A percentile compares a stretch with the other conserved stretches of the same genome.
Evolutionary conservation across 2,113 vertebrate genomes (phyloP).

Genomic region (Nasalis larvatus): DNA sequence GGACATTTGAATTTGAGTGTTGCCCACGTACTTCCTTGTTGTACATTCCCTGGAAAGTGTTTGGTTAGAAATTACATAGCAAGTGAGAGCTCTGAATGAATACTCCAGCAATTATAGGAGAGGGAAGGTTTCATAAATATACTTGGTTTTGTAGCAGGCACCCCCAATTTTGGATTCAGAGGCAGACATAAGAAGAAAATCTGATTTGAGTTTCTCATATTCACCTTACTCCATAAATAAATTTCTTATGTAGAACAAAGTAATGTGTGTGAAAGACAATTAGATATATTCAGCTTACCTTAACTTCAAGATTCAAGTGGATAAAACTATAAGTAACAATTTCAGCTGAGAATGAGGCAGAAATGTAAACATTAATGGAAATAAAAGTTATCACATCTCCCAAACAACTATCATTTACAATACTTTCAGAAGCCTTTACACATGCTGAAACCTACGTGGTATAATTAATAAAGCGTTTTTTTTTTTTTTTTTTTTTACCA

Average conservation of each 20-base stretch:
- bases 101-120: neutral
- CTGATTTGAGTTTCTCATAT: constrained; percentile 2
- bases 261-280: neutral
- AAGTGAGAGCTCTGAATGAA: neutral
- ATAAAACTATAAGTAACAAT: neutral
- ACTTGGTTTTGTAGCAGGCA: neutral
- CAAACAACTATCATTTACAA: neutral
- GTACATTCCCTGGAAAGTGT: neutral
- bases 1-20: neutral
- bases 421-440: neutral
- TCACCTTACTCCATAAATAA: neutral
- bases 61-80: neutral
- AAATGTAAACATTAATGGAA: constrained; percentile 20
- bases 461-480: neutral
- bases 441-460: neutral
- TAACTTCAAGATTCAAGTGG: constrained; percentile 26
- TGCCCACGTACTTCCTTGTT: neutral
- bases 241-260: neutral
- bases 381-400: neutral
- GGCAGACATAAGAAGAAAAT: constrained; percentile 3
- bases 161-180: neutral
- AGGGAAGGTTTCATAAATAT: constrained; percentile 8
- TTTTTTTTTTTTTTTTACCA: neutral
- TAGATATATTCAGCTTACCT: neutral
- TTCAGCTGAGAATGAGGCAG: constrained; percentile 16